These are phyloP conservation scores for Drosophila pectinifera DNA, from an alignment of 1,140 invertebrate species.

Conservation along the genomic window DNA sequence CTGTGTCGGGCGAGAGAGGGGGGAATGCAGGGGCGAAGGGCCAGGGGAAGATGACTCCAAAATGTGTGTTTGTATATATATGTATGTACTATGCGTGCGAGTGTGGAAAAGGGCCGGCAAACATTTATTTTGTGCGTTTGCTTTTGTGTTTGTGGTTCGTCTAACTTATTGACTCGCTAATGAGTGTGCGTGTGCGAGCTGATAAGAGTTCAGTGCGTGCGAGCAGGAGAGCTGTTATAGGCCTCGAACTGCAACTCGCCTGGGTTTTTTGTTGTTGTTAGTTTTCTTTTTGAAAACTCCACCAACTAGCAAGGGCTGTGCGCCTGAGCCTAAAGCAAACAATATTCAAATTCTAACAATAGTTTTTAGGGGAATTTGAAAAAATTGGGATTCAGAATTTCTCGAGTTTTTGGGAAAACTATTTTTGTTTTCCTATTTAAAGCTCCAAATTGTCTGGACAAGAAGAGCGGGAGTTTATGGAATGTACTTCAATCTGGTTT, in stretches of 20 bases:
- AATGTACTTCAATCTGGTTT: too few relatives aligned
- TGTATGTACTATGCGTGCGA: neutral
- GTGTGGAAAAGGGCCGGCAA: slow-evolving; percentile 55
- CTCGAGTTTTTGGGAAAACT: neutral
- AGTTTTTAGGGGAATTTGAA: slow-evolving; percentile 33
- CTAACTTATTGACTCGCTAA: slow-evolving; percentile 63
- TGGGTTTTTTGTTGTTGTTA: slow-evolving; percentile 37
- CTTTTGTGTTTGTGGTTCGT: slow-evolving; percentile 45
- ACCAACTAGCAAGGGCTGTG: slow-evolving; percentile 42
- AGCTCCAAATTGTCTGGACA: too few relatives aligned
- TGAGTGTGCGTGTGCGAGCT: slow-evolving; percentile 38
- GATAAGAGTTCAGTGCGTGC: slow-evolving; percentile 37
- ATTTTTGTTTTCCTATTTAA: too few relatives aligned
- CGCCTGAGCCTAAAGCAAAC: slow-evolving; percentile 61
- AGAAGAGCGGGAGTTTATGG: too few relatives aligned
- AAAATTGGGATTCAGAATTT: neutral
- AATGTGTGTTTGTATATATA: slow-evolving; percentile 11
- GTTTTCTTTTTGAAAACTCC: slow-evolving; percentile 19
- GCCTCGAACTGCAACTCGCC: slow-evolving; percentile 24
- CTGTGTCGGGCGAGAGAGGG: neutral
- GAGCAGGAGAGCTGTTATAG: neutral
- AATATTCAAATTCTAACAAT: slow-evolving; percentile 74
- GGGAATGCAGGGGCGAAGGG: slow-evolving; percentile 9
- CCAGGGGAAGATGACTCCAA: slow-evolving; percentile 34
- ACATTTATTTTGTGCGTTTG: slow-evolving; percentile 45